These are phyloP conservation scores for Conus betulinus DNA, from an alignment of 1,140 invertebrate genomes.

Conservation along the genomic window DNA sequence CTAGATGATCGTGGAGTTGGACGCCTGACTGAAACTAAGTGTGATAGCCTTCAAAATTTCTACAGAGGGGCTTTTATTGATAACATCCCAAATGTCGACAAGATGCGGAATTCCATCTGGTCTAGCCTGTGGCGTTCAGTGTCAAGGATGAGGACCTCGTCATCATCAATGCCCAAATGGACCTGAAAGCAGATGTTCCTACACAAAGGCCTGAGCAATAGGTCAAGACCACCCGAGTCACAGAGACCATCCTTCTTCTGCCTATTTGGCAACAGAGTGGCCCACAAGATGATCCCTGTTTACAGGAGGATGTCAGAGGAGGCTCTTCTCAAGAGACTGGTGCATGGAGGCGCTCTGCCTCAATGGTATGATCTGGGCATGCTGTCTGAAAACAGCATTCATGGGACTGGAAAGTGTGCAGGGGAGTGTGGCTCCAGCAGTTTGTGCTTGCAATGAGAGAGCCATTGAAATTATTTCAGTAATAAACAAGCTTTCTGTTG, in stretches of 20 bases:
- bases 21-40: neutral
- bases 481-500: neutral
- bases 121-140: neutral
- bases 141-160: neutral
- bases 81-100: neutral
- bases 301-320: neutral
- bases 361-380: neutral
- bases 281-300: neutral
- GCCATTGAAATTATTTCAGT: neutral
- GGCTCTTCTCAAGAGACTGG: neutral
- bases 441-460: conserved; percentile 6
- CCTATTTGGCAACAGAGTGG: neutral
- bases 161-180: neutral
- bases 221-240: neutral
- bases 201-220: neutral
- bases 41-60: neutral
- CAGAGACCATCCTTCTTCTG: neutral
- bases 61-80: neutral
- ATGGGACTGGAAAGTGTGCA: neutral
- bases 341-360: neutral
- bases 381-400: neutral
- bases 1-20: neutral
- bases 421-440: neutral
- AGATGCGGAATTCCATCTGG: neutral
- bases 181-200: neutral